Conservation (phyloP, 2,888 invertebrate species). For the Brassicogethes aeneus region DNA sequence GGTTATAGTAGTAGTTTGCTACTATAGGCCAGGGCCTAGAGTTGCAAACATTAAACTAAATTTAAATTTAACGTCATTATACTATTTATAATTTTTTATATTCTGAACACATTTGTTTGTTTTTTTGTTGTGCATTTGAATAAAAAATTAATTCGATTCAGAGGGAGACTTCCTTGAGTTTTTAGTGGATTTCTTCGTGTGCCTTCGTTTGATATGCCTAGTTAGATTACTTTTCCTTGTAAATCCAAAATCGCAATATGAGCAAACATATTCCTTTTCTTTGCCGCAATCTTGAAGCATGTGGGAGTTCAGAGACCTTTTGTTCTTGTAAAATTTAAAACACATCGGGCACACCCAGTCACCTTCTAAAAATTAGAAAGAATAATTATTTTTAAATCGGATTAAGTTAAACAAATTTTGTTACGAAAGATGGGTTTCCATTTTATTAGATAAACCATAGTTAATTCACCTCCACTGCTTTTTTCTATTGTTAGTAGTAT, state of each 20-base stretch:
- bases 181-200: background rate
- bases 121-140: background rate
- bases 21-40: too few species aligned
- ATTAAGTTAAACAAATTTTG: too few species aligned
- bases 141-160: background rate
- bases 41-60: too few species aligned
- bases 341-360: background rate
- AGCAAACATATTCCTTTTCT: background rate
- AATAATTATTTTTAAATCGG: too few species aligned
- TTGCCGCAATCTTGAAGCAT: background rate
- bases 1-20: too few species aligned
- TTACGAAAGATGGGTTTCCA: too few species aligned
- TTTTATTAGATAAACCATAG: too few species aligned
- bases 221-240: background rate
- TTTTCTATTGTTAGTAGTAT: too few species aligned
- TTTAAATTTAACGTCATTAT: too few species aligned
- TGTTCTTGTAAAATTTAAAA: background rate
- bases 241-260: background rate
- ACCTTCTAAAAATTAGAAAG: background rate
- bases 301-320: background rate
- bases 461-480: too few species aligned
- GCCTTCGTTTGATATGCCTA: background rate
- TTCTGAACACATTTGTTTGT: background rate
- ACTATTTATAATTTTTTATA: too few species aligned
- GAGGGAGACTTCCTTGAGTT: background rate